Base-by-base conservation (phyloP, 2,888 invertebrate species). In the Drosophila formosana region DNA sequence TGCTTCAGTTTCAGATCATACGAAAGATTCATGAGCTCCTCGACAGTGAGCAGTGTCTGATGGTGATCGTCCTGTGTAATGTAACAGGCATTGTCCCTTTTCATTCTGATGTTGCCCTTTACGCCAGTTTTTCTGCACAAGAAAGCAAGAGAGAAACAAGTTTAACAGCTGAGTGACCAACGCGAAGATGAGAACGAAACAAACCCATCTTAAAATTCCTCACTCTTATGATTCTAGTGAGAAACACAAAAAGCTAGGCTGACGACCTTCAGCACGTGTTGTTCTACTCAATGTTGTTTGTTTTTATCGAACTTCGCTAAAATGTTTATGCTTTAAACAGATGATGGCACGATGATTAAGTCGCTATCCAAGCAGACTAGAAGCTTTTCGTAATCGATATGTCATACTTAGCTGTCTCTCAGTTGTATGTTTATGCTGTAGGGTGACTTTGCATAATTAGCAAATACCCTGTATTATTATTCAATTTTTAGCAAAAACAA, bases 41-140 rank as follows among this genome's bases (percentile, higher is more conserved):
- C 92, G 0, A 96, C 95, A 1, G 96, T 95, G 6, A 97, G 93
- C 75, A 96, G 93, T 0, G 96, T 95, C 84, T 96, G 95, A 25
- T 96, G 94, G 25, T 95, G 93, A 87, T 96, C 95, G 72, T 96
- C 95, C 90, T 97, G 97, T 76, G 96, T 96, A 82, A 97, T 96
- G 93, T 97, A 97, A 88, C 96, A 96, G 5, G 96, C 96, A 89
- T 95, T 94, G 86, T 96, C 94, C 28, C 96, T 93, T 82, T 96
- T 96, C n/a, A 96, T 94, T 74, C 94, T 92, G 23, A 96, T 94
- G 46, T 94, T 94, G 1, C 96, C 97, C 13, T 93, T 93, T 0
- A 96, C 95, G 39, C 95, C 95, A 26, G 93, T 93, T 32, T 94
- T 94, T 86, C 95, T 95, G 39, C 26, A 72, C 55, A 25, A 1